Evolutionary conservation across 2,888 invertebrate genomes (phyloP), one percentile per base, ranked within the genome.

Genomic region (Drosophila falleni): DNA sequence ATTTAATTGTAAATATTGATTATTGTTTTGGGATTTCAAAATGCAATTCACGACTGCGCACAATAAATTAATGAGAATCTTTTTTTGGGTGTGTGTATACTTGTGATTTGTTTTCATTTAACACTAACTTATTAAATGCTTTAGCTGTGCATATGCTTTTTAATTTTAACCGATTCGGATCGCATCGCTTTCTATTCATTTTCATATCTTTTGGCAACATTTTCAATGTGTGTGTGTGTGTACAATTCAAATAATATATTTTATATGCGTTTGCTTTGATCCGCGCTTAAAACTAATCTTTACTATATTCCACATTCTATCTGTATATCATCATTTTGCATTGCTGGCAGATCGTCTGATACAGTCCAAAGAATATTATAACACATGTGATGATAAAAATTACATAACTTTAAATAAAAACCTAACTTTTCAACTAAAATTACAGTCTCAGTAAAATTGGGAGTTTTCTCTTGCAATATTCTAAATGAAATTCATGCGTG

Each of bases 381-480:
- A 80, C 72, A 88, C 66, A 79, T 73, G 61, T 63, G 77, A 74
- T 71, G 74, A 68, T 80, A 80, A 59, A 77, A 66, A 80, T 80
- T 80, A 77, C 63, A 76, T 73, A 77, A 75, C 71, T 77, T 70
- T 77, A 75, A 75, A 79, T 65, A 74, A 77, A 63, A 58, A 56
- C 51, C 68, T 76, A 82, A 61, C 61, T 67, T 69, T 87, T 87
- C 67, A 84, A 85, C 88, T 89, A 89, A 85, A 85, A 75, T 72
- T 87, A 85, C 85, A 85, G 85, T 85, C 85, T 85, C 89, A 87
- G 75, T 87, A 78, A 72, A 74, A 75, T 63, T 70, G 75, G 71
- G 55, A 10, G 31, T 39, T 63, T 62, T 60, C 33, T 42, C 50
- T 56, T 62, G 35, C 42, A 37, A 55, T 59, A 68, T 66, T 53